These are phyloP conservation scores for Brachypteracias leptosomus DNA, from an alignment of 2,113 vertebrate species.

Conservation along the genomic window DNA sequence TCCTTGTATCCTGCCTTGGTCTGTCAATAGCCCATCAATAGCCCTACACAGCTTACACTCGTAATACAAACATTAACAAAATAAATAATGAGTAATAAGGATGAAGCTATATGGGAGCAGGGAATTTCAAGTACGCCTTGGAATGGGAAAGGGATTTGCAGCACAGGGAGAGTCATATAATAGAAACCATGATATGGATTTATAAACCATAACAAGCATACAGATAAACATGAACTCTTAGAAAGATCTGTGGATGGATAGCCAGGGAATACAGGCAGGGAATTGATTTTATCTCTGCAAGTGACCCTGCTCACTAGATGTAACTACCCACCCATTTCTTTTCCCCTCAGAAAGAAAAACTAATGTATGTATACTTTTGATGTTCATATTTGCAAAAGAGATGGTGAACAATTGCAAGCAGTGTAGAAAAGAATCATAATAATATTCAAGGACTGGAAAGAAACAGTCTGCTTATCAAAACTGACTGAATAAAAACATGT, in stretches of 20 bases:
- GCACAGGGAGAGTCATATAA: neutral
- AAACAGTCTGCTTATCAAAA: neutral
- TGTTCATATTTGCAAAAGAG: neutral
- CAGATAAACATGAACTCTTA: neutral
- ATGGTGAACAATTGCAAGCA: neutral
- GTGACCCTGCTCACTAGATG: neutral
- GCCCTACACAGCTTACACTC: accelerated
- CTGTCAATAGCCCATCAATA: neutral
- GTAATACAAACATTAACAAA: neutral
- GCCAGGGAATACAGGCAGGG: neutral
- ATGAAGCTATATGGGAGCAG: neutral
- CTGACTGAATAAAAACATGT: neutral
- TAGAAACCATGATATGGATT: neutral
- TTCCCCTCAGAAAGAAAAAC: neutral
- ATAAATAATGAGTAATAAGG: neutral
- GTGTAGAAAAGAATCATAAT: neutral
- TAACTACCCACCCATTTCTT: neutral
- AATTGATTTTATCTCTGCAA: neutral
- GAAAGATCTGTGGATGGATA: neutral
- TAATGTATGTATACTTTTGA: neutral
- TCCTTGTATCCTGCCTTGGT: neutral
- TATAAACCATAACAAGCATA: neutral
- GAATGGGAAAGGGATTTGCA: neutral
- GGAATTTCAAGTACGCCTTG: neutral
- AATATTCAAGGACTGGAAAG: neutral